These are phyloP conservation scores for Eucriotettix oculatus DNA, from an alignment of 2,888 invertebrate genomes.

Conservation along the genomic window DNA sequence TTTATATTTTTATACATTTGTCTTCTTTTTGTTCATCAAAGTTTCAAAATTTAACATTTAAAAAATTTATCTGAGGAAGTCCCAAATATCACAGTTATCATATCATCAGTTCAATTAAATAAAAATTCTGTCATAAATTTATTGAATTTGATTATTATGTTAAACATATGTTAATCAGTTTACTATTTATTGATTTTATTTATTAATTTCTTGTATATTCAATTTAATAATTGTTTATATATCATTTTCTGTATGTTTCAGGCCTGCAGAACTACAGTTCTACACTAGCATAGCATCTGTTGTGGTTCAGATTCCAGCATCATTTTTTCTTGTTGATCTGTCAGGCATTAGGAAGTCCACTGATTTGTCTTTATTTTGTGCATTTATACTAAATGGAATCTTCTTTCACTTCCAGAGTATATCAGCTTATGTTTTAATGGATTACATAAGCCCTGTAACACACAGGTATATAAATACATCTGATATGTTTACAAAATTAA, in stretches of 20 bases:
- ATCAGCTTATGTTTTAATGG: constrained; percentile 62
- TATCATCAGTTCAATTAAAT: no score
- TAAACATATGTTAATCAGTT: no score
- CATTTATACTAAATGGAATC: constrained; percentile 49
- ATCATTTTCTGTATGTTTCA: background rate
- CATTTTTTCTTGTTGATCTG: constrained; percentile 47
- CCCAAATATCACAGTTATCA: no score
- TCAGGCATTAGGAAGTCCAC: constrained; percentile 24
- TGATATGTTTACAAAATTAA: background rate
- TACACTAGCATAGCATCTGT: constrained; percentile 59
- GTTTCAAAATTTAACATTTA: no score
- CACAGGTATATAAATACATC: constrained; percentile 38
- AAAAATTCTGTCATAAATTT: no score
- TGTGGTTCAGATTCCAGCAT: constrained; percentile 52
- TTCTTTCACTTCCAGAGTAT: constrained; percentile 70
- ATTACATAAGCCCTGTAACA: constrained; percentile 63
- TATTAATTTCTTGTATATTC: no score
- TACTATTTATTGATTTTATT: no score
- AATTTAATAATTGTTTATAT: no score
- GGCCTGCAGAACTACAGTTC: constrained; percentile 59
- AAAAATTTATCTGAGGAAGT: no score
- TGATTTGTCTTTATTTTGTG: constrained; percentile 33
- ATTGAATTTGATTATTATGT: no score
- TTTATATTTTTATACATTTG: no score
- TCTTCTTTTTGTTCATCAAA: no score